A percentile compares a stretch with the other conserved stretches of the same genome.
Conservation (phyloP, 2,113 vertebrate species). For the Girardinichthys multiradiatus region DNA sequence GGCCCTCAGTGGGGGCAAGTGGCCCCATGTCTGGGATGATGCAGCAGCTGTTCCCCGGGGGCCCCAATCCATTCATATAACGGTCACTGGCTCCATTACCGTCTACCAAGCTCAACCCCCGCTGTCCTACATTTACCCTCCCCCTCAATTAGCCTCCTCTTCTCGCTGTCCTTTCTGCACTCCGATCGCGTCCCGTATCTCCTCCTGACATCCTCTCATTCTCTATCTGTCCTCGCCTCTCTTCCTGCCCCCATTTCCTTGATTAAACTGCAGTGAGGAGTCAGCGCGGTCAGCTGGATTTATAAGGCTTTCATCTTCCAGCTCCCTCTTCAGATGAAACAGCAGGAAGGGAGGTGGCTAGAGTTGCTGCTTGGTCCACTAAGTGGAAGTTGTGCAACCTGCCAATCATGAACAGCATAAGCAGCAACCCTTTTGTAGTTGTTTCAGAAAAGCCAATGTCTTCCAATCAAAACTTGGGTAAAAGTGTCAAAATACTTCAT, state of each 20-base stretch:
- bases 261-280: constrained; percentile 62
- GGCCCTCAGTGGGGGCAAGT: constrained; percentile 31
- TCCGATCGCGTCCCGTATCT: constrained; percentile 7
- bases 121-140: constrained; percentile 50
- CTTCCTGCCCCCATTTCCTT: constrained; percentile 68
- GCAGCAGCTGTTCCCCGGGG: constrained; percentile 57
- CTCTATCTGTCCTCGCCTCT: constrained; percentile 21
- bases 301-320: constrained; percentile 23
- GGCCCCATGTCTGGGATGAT: constrained; percentile 38
- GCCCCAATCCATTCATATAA: constrained; percentile 64
- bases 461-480: neutral
- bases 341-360: accelerated
- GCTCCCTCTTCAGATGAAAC: constrained; percentile 13
- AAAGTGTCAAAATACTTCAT: neutral
- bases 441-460: neutral
- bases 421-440: neutral
- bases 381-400: constrained; percentile 5
- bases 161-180: constrained; percentile 13
- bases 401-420: constrained; percentile 3
- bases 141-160: constrained; percentile 49
- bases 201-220: constrained; percentile 18
- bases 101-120: constrained; percentile 13
- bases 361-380: constrained; percentile 9
- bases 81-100: constrained; percentile 31
- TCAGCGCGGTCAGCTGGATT: constrained; percentile 26